phyloP scores from a whole-genome alignment of 2,888 invertebrate species.

The Thysanoteuthis rhombus region DNA sequence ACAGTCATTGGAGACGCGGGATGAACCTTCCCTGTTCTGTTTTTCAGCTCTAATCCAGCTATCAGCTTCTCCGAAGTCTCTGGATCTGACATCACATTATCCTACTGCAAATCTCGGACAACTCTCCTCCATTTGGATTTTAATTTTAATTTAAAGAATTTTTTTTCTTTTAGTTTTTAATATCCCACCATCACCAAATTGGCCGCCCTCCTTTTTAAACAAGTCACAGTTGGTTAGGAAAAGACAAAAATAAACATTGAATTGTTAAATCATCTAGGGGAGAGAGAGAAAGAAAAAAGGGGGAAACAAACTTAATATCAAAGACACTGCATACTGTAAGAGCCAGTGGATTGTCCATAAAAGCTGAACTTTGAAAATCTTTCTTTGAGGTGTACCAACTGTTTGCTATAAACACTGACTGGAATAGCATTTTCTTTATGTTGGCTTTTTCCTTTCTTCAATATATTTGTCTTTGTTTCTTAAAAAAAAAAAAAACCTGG shows the following conservation, averaged over 20 bases:
- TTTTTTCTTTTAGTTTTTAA: not conserved
- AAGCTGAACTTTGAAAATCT: not conserved
- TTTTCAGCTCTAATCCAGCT: not conserved
- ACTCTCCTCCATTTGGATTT: not conserved
- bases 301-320: not conserved
- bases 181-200: constrained; percentile 12
- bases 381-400: not conserved
- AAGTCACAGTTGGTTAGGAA: not conserved
- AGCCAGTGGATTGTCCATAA: not conserved
- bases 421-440: not conserved
- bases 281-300: not conserved
- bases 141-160: not conserved
- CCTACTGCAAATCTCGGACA: not conserved
- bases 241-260: not conserved
- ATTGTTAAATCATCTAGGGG: not conserved
- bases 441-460: not conserved
- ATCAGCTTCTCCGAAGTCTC: not conserved
- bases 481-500: not conserved
- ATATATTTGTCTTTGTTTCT: not conserved
- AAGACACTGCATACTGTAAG: not conserved
- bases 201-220: not conserved
- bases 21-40: not conserved
- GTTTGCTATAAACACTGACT: constrained; percentile 12
- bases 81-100: not conserved
- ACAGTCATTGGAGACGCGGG: not conserved